Conservation (phyloP, 2,888 invertebrate genomes). For the Autographa pulchrina region DNA sequence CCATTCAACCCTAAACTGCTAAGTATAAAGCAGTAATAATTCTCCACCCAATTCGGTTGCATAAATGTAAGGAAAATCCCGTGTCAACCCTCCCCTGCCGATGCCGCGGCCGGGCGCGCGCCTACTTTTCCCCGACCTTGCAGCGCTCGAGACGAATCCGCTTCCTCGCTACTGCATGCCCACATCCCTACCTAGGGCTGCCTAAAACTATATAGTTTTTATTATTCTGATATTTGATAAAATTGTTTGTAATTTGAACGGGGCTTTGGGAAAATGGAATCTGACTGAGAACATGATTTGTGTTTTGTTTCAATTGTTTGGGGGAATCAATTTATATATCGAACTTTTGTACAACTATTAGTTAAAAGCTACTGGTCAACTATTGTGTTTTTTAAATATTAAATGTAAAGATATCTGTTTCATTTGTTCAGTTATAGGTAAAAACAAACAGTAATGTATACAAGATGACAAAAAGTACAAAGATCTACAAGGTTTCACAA, state of each 20-base stretch:
- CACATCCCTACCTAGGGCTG: constrained; percentile 50
- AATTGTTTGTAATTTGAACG: constrained; percentile 15
- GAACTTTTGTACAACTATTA: too few relatives aligned
- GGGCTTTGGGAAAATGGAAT: too few relatives aligned
- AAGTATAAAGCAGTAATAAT: constrained; percentile 37
- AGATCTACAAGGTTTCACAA: too few relatives aligned
- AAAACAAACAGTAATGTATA: too few relatives aligned
- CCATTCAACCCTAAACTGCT: constrained; percentile 38
- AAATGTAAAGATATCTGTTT: too few relatives aligned
- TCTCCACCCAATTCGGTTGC: constrained; percentile 51
- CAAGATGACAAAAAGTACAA: too few relatives aligned
- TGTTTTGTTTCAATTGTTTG: not conserved
- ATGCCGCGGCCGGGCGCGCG: constrained; percentile 5
- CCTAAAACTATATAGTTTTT: not conserved
- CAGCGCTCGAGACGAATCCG: constrained; percentile 59
- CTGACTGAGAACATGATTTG: constrained; percentile 11
- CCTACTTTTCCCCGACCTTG: constrained; percentile 60
- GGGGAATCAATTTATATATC: constrained; percentile 7
- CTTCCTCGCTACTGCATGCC: constrained; percentile 55
- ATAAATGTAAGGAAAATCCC: constrained; percentile 56
- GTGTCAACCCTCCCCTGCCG: constrained; percentile 31
- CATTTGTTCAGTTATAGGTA: too few relatives aligned
- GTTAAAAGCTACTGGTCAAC: too few relatives aligned
- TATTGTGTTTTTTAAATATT: too few relatives aligned
- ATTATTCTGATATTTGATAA: not conserved